Base-by-base conservation (phyloP, 2,797 vertebrate species). In the Eutrigla gurnardus region DNA sequence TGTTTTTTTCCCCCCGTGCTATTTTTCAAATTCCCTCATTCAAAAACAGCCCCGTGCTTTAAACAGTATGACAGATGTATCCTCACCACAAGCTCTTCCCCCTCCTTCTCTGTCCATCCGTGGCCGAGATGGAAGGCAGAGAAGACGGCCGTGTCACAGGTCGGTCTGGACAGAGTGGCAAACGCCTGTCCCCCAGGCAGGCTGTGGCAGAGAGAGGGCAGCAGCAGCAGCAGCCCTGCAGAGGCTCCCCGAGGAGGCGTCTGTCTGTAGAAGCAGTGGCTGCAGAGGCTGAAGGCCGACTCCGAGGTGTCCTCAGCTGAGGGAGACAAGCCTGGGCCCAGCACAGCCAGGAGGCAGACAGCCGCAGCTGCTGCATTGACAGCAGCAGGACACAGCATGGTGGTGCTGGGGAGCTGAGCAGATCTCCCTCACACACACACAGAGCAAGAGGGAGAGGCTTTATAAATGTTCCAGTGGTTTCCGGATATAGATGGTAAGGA, bases 201-300 rank as follows among this genome's bases (percentile, higher is more conserved):
- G 32, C 43, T 73, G 90, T 95, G 93, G 90, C 95, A 96, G 66
- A 61, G 77, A 39, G 77, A 87, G 71, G 39, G 84, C 83, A 94
- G 25, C 25, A 25, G 25, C 25, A 25, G 25, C 25, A 25, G 91
- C 72, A 60, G 86, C 77, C 67, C 86, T 33, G 73, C 81, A 14
- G 81, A 76, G 40, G 50, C 70, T 73, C 86, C 87, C 80, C 0
- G 78, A 64, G 92, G 93, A 69, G 82, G 92, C 12, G 73, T 91
- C 89, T 87, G 90, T 85, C 70, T 92, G 89, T 93, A 92, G 90
- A 95, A 96, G 85, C 90, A 93, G 72, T 83, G 85, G 69, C 85
- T 74, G 82, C 95, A 96, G 67, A 67, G 81, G 59, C 67, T 80
- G 67, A 87, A 88, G 73, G 69, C 89, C 8, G 84, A 45, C 60